Percentiles rank a stretch among this genome's conserved stretches.
Evolutionary conservation across 2,113 vertebrate species (phyloP).

Genomic region (Notothenia rossii): DNA sequence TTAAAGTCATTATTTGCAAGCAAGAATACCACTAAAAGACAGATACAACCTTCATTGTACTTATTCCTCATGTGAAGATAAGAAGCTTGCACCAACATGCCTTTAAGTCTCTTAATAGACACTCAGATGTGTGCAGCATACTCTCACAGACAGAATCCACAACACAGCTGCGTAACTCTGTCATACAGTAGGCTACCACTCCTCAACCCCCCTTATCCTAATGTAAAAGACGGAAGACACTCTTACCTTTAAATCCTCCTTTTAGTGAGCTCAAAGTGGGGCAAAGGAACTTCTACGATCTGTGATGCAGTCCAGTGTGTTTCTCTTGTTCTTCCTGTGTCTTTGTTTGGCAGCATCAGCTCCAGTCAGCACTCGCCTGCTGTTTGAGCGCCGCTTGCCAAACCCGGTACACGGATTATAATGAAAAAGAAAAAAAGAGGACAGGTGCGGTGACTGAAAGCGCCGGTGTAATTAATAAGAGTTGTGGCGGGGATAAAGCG

Average conservation of each 20-base stretch:
- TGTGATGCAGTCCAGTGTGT: constrained; percentile 18
- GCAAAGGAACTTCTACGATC: constrained; percentile 57
- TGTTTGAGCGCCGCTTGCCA: constrained; percentile 39
- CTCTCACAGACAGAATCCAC: constrained; percentile 33
- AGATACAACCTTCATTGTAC: not conserved
- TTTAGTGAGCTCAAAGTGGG: constrained; percentile 31
- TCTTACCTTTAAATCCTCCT: constrained; percentile 58
- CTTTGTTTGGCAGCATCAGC: constrained; percentile 54
- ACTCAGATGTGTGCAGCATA: constrained; percentile 30
- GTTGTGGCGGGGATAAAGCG: constrained; percentile 4
- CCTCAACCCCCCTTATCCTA: not conserved
- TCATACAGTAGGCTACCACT: not conserved
- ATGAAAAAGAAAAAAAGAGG: not conserved
- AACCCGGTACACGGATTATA: constrained; percentile 21
- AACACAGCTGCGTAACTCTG: constrained; percentile 58
- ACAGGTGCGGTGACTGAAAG: constrained; percentile 37
- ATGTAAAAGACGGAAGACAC: not conserved
- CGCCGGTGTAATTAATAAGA: not conserved
- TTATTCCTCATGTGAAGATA: not conserved
- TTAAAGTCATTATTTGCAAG: constrained; percentile 34
- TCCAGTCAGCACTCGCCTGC: constrained; percentile 45
- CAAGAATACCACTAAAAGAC: not conserved
- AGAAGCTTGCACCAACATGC: not conserved
- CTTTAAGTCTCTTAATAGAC: constrained; percentile 5
- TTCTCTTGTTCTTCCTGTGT: constrained; percentile 38